phyloP scores from a whole-genome alignment of 2,888 invertebrate genomes.

The Dryocosmus kuriphilus region DNA sequence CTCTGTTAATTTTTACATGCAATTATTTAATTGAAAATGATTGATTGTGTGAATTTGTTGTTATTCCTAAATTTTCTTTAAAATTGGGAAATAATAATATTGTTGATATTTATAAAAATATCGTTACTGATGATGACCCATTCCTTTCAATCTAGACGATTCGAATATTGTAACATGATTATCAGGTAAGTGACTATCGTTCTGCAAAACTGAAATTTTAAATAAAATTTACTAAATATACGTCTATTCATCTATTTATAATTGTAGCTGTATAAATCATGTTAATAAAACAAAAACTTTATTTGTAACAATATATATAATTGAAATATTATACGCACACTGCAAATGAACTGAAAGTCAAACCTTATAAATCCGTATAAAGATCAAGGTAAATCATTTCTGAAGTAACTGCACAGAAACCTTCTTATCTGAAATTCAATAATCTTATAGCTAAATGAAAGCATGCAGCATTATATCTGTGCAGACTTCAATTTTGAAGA shows the following conservation, averaged over 20 bases:
- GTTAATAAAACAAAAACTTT: background rate
- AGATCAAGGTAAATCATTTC: background rate
- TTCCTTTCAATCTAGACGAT: background rate
- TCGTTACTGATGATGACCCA: too few species aligned
- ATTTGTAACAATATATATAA: background rate
- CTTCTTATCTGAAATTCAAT: conserved; percentile 3
- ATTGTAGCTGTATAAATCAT: background rate
- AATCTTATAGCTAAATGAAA: background rate
- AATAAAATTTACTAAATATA: background rate
- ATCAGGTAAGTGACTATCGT: background rate
- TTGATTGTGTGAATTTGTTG: too few species aligned
- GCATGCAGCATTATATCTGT: too few species aligned
- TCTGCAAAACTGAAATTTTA: background rate
- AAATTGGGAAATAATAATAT: too few species aligned
- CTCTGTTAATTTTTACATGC: too few species aligned
- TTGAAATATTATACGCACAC: background rate
- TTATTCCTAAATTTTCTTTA: too few species aligned
- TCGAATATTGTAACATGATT: background rate
- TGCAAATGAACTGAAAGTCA: background rate
- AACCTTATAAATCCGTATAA: background rate
- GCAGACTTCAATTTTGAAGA: too few species aligned
- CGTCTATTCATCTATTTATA: background rate
- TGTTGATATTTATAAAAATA: too few species aligned
- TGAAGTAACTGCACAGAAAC: background rate
- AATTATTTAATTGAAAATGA: too few species aligned